Base-by-base conservation (phyloP, 2,113 vertebrate species). In the Barbus barbus region DNA sequence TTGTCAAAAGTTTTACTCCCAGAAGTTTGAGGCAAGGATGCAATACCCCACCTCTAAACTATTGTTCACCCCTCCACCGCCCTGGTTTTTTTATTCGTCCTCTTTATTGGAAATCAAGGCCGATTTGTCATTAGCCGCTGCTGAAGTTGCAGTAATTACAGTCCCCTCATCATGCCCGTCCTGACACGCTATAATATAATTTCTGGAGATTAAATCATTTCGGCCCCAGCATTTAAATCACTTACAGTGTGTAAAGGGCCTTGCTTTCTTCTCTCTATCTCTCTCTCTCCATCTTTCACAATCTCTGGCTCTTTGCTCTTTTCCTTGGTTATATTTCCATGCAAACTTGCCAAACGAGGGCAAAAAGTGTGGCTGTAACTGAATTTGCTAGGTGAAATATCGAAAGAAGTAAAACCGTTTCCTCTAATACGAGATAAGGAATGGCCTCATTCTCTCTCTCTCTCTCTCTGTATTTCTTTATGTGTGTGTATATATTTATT, bases 121-220 rank as follows among this genome's bases (percentile, higher is more conserved):
- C 63, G 71, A 85, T 89, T 87, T 85, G 78, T 87, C 77, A 79
- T 85, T 85, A 83, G 85, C 83, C 33, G 53, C 38, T 60, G 76
- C 72, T 81, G 81, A 85, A 81, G 71, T 78, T 63, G 61, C 61
- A 78, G 87, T 85, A 87, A 89, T 87, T 87, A 78, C 77, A 48
- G 75, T 80, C 71, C 7, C 73, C 81, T 89, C 83, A 65, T 88
- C 81, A 16, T 16, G 77, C 28, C 6, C 51, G 16, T 61, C 63
- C 41, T 85, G 87, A 88, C 85, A 85, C 28, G 58, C 69, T 20
- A 16, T 87, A 81, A 87, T 85, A 83, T 89, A 61, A 85, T 87
- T 85, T 87, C 83, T 87, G 81, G 77, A 85, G 85, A 87, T 89
- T 83, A 84, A 89, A 89, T 89, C 81, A 85, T 85, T 83, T 89